A percentile compares a stretch with the other conserved stretches of the same genome.
Conservation (phyloP, 1,140 invertebrate genomes). For the Apis laboriosa region DNA sequence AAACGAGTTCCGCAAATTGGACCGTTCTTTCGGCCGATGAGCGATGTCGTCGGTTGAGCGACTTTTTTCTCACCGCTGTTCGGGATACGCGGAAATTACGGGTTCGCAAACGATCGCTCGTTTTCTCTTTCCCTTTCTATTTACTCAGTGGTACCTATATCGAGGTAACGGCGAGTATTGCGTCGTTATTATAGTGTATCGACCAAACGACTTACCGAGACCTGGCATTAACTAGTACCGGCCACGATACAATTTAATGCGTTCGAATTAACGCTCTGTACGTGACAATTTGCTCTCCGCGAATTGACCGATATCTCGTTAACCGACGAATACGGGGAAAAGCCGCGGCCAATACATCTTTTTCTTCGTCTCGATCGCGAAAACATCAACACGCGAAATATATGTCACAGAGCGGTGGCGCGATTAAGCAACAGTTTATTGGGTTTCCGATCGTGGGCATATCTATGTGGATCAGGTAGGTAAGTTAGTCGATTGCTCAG, state of each 20-base stretch:
- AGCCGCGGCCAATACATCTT: not conserved
- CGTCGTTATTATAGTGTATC: slow-evolving; percentile 6
- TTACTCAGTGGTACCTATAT: no score
- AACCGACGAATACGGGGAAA: not conserved
- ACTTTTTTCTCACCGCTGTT: slow-evolving; percentile 27
- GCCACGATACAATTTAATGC: not conserved
- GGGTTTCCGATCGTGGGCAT: slow-evolving; percentile 54
- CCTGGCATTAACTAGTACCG: not conserved
- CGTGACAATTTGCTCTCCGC: not conserved
- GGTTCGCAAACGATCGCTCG: slow-evolving; percentile 1
- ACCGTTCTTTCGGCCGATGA: slow-evolving; percentile 25
- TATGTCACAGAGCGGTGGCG: slow-evolving; percentile 23
- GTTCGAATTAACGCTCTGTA: not conserved
- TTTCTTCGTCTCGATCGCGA: not conserved
- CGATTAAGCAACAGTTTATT: slow-evolving; percentile 60
- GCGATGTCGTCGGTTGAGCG: not conserved
- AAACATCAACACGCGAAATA: not conserved
- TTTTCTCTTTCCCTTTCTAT: no score
- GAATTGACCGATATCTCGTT: fast-evolving
- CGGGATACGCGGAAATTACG: slow-evolving; percentile 25
- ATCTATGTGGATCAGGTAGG: slow-evolving; percentile 71
- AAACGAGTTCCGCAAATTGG: slow-evolving; percentile 37
- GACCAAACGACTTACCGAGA: slow-evolving; percentile 4
- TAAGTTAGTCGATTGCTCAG: slow-evolving; percentile 60
- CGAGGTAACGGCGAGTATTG: not conserved